Base-by-base conservation (phyloP, 2,113 vertebrate species). In the Platycercus adscitus region DNA sequence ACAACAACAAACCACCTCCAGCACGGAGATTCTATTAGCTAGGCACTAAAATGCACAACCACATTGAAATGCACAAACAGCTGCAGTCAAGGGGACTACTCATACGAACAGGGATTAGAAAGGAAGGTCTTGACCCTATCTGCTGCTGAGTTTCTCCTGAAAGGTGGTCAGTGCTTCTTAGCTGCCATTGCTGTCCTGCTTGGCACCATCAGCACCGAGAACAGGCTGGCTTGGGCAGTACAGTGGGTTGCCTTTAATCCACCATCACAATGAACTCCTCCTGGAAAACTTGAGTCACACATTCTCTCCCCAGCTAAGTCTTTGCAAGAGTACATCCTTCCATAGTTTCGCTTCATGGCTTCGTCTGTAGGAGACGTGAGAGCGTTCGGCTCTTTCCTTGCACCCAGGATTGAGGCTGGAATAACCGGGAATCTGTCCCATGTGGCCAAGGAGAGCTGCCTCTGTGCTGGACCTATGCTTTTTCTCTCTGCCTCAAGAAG, bases 21-120 rank as follows among this genome's bases (percentile, higher is more conserved):
- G 52, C 87, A 94, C 3, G 46, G 94, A 95, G 81, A 75, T 73
- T 81, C 77, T 83, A 95, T 75, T 61, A 72, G 28, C 96, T 96
- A 91, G 84, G 94, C 41, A 88, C 92, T 92, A 88, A 90, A 91
- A 91, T 49, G 81, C 95, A 97, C 90, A 80, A 89, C 77, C 93
- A 93, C 91, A 33, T 91, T 60, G 6, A 96, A 92, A 96, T 19
- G 88, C 92, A 96, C 93, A 8, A 81, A 95, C 61, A 58, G 4
- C 90, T 66, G 93, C 95, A 70, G 92, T 47, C 81, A 52, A 25
- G 56, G 92, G 92, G 63, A 23, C 86, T 53, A 53, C 81, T 79
- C 31, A 6, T 3, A 37, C 1, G 6, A 29, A 4, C 53, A 35
- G 91, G 76, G 84, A 17, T 64, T 70, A 21, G 71, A 52, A 80